These are phyloP conservation scores for Mobula hypostoma DNA, from an alignment of 2,113 vertebrate genomes.

Conservation along the genomic window DNA sequence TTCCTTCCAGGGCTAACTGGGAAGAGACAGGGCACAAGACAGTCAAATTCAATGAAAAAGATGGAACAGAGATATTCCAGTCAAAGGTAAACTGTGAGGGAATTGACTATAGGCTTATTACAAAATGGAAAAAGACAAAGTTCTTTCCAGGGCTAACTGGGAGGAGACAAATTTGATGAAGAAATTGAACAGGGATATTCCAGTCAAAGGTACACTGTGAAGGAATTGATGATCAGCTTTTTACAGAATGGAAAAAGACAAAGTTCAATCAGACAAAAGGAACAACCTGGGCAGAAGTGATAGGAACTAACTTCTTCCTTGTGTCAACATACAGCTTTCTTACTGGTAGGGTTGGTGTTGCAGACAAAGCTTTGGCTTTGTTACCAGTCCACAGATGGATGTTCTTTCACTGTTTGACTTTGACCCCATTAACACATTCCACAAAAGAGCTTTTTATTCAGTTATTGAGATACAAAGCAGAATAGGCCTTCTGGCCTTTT, in stretches of 20 bases:
- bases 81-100: neutral
- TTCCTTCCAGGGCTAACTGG: neutral
- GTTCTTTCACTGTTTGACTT: neutral
- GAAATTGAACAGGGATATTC: neutral
- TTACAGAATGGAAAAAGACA: neutral
- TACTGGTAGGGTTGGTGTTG: too few species aligned
- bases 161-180: neutral
- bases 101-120: neutral
- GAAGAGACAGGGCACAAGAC: neutral
- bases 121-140: neutral
- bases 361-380: too few species aligned
- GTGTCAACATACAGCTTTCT: too few species aligned
- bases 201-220: neutral
- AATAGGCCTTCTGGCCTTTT: too few species aligned
- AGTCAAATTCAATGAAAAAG: neutral
- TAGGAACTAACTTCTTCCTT: too few species aligned
- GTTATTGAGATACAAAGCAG: too few species aligned
- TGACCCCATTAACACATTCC: too few species aligned
- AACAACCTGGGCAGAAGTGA: too few species aligned
- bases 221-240: neutral
- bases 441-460: too few species aligned
- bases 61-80: neutral
- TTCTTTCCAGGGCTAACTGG: neutral
- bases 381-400: too few species aligned
- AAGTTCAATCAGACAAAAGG: neutral